These are phyloP conservation scores for Erynnis tages DNA, from an alignment of 2,888 invertebrate species.

Conservation along the genomic window DNA sequence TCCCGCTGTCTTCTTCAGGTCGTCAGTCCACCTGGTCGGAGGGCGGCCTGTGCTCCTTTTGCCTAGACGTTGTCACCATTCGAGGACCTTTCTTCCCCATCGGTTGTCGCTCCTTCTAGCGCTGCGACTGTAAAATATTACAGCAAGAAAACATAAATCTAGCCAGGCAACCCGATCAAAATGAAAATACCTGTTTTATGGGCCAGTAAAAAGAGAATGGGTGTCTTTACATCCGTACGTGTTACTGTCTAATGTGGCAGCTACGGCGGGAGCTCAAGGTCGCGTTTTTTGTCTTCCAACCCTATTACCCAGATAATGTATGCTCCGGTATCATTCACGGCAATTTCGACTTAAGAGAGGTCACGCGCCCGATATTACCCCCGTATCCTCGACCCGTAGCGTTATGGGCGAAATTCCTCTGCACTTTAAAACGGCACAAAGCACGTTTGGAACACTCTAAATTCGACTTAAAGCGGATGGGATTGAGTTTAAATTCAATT, in stretches of 20 bases:
- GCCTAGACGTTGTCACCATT: too few relatives aligned
- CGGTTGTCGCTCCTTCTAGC: too few relatives aligned
- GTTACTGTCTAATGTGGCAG: constrained; percentile 11
- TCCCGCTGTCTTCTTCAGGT: too few relatives aligned
- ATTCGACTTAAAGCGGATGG: constrained; percentile 11
- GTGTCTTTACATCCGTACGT: constrained; percentile 5
- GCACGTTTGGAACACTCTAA: constrained; percentile 1
- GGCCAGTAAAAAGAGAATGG: constrained; percentile 4
- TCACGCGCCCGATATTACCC: constrained; percentile 39
- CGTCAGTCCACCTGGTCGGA: too few relatives aligned
- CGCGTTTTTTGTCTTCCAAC: constrained; percentile 32
- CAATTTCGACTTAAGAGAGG: constrained; percentile 36
- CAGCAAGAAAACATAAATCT: not conserved
- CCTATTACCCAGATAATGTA: constrained; percentile 32
- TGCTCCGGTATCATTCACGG: constrained; percentile 33
- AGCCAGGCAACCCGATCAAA: constrained; percentile 8
- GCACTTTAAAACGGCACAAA: constrained; percentile 12
- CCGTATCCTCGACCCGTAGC: constrained; percentile 32
- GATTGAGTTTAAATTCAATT: constrained; percentile 21
- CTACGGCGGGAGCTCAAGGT: too few relatives aligned
- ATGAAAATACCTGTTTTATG: not conserved
- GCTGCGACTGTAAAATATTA: not conserved
- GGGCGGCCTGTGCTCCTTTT: too few relatives aligned
- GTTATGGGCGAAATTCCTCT: constrained; percentile 28
- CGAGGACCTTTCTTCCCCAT: too few relatives aligned